These are phyloP conservation scores for Barnardius zonarius DNA, from an alignment of 2,113 vertebrate species.

Conservation along the genomic window DNA sequence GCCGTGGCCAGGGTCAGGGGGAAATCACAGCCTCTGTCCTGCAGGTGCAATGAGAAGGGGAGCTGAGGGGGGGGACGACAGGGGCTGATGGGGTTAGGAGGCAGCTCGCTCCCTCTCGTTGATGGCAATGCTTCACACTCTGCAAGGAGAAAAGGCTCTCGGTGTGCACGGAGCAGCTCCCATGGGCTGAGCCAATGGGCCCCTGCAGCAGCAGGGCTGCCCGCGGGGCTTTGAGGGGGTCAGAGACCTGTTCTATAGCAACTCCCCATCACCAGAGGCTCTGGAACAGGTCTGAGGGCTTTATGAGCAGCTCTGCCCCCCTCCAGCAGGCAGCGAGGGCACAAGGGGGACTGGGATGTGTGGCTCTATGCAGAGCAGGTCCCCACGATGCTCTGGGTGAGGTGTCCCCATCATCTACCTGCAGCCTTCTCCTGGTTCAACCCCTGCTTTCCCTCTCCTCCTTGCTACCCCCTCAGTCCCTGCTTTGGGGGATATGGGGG, in stretches of 20 bases:
- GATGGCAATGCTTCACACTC: background rate
- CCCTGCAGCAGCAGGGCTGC: background rate
- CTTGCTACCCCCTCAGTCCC: fast-evolving
- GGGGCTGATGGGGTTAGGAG: background rate
- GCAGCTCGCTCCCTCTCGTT: background rate
- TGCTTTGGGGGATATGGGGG: fast-evolving
- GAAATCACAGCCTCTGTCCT: constrained; percentile 41
- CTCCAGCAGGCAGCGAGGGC: background rate
- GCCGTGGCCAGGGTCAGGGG: constrained; percentile 31
- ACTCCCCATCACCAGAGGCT: fast-evolving
- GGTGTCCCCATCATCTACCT: fast-evolving
- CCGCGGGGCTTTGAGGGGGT: fast-evolving
- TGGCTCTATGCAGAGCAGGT: fast-evolving
- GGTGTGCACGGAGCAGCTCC: background rate
- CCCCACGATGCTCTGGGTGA: fast-evolving
- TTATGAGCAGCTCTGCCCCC: background rate
- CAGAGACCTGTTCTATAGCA: background rate
- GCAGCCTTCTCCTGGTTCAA: background rate
- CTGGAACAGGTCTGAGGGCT: background rate
- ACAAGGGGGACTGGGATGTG: fast-evolving
- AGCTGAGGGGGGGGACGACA: background rate
- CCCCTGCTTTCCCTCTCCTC: background rate
- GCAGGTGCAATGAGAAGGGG: constrained; percentile 45
- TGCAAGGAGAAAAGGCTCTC: background rate
- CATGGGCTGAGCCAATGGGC: fast-evolving